Evolutionary conservation across 2,797 vertebrate species (phyloP).

Genomic region (Poliocrania exsul): DNA sequence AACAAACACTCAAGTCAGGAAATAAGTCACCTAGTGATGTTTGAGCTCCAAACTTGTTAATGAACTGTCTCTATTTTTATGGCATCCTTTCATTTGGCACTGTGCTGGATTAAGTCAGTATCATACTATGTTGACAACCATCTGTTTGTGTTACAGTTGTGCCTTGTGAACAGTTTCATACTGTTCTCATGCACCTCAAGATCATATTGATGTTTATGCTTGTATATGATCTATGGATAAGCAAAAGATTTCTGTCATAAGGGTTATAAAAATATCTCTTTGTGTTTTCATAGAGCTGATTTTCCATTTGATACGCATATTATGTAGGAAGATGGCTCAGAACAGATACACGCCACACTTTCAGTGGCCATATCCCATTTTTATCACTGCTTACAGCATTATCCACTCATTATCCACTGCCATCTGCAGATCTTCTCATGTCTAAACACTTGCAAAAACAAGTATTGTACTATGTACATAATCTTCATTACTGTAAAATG

Average conservation of each 20-base stretch:
- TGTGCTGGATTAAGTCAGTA: not conserved
- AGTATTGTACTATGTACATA: not conserved
- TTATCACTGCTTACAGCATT: not conserved
- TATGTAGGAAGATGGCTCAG: not conserved
- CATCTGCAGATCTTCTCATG: not conserved
- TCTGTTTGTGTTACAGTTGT: not conserved
- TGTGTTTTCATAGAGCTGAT: not conserved
- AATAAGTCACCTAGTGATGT: not conserved
- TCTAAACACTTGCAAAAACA: not conserved
- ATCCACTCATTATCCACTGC: not conserved
- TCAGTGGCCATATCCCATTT: not conserved
- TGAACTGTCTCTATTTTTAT: not conserved
- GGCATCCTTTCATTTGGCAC: not conserved
- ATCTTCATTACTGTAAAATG: not conserved
- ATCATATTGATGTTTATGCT: not conserved
- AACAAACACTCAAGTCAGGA: not conserved
- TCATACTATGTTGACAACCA: not conserved
- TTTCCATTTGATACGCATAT: not conserved
- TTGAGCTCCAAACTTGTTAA: not conserved
- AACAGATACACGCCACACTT: not conserved
- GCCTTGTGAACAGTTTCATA: not conserved
- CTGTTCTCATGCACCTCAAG: not conserved
- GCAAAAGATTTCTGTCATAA: not conserved
- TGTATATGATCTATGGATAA: not conserved
- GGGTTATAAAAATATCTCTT: not conserved